Evolutionary conservation across 2,113 vertebrate genomes (phyloP), one percentile per base, ranked within the genome.

Genomic region (Parus major): DNA sequence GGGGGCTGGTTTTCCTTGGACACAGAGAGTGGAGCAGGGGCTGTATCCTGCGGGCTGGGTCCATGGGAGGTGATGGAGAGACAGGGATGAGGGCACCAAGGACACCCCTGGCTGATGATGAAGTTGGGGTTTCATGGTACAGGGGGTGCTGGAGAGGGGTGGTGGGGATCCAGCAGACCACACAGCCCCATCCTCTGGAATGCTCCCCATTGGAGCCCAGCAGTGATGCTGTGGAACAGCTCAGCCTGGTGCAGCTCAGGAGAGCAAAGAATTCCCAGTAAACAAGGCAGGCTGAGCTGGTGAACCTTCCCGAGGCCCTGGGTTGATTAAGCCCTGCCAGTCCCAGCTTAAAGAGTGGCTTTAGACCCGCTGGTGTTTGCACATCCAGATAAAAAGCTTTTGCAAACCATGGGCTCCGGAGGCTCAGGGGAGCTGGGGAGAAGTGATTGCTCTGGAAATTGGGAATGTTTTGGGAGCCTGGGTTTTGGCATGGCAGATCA

Each of bases 1-100:
- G 8, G 82, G 63, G 56, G 68, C 73, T 92, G 89, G 15, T 81
- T 88, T 56, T 91, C 46, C 80, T 82, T 82, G 94, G 92, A 91
- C 79, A 65, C 10, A 46, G 7, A 29, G 19, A 1, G n/a, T 56
- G 57, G 29, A 47, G 29, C 0, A 0, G 36, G 68, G 66, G 41
- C 46, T 1, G 3, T 2, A 63, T 86, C 70, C 91, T 72, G 46
- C 12, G 2, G 72, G 68, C 29, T 90, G 88, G 15, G 24, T 50
- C 73, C 44, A 8, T 13, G 2, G 47, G 12, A 10, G 71, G 76
- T 16, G 42, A 53, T 29, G 72, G 63, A n/a, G 56, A 18, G 73
- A 13, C 66, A 49, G 55, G 50, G 53, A 46, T 61, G 29, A 65
- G n/a, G 50, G 56, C 11, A 21, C 20, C 0, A 0, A 52, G 46